Evolutionary conservation across 2,113 vertebrate genomes (phyloP), one percentile per base, ranked within the genome.

Genomic region (Gymnorhina tibicen): DNA sequence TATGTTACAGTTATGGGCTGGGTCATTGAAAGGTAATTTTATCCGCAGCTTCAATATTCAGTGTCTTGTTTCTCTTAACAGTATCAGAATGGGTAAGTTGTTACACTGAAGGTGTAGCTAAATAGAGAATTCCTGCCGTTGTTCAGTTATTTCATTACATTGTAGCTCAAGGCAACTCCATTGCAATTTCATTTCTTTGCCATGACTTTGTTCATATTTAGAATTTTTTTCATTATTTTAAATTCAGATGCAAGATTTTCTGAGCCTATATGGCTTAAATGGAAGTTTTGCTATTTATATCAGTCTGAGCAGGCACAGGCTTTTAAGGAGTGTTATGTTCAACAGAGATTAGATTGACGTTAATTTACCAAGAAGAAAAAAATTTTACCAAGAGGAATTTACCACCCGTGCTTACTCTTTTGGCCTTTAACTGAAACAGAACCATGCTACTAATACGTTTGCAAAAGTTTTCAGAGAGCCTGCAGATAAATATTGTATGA

Each of bases 311-410:
- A 91, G 50, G 33, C 59, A 39, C 3, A 13, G 28, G 15, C 72
- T 72, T 37, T 80, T 52, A 47, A 56, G 46, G 8, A 33, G 21
- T 22, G 13, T 86, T 94, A 18, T 6, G 30, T 81, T 89, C 68
- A 63, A 27, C 8, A 16, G 47, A 84, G 69, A 87, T 91, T 23
- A 89, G 80, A 78, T 58, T 77, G 41, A 39, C 4, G 3, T 73
- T 92, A 78, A 79, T 72, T 96, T 95, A 89, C 64, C 39, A 37
- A 52, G 59, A 87, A 82, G 49, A 49, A 50, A 63, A 55, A 62
- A 59, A 74, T 11, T 1, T 16, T 67, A 42, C 60, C 14, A 21
- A 17, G 62, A 76, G 70, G 52, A 52, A 30, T 89, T 88, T 92
- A 52, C 15, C 17, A 47, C 19, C 30, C 22, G 5, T 64, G 6